Base-by-base conservation (phyloP, 2,113 vertebrate species). In the Gila orcuttii region DNA sequence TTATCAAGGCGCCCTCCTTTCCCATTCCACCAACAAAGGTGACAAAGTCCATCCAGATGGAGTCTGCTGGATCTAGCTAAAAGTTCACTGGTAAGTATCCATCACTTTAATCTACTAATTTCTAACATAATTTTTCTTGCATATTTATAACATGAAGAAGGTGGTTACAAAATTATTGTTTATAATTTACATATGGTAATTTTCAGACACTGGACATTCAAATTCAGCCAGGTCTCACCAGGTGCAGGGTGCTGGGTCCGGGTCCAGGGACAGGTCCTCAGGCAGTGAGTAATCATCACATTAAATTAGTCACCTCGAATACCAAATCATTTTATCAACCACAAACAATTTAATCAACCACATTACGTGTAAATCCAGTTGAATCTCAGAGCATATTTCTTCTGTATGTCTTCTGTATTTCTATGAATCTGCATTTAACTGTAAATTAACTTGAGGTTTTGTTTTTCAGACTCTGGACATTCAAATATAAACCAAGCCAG, bases 1-100 rank as follows among this genome's bases (percentile, higher is more conserved):
- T n/a, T n/a, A 73, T 73, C 36, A 45, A 23, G 69, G 8, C 21
- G 21, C 21, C 69, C 36, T 73, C 21, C 0, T 73, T 73, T 73
- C 39, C 69, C 69, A 73, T 73, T 73, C 39, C 69, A 73, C 69
- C 69, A 73, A 13, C 69, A 45, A 73, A 73, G 69, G 9, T 73
- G 69, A 73, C 36, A 73, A 39, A 39, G 69, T 45, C 69, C 2
- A 12, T 12, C 3, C 69, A 45, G 69, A 73, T 73, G 36, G 69
- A 45, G 39, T 45, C 69, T 36, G 66, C 66, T 36, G 33, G 33
- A 33, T 33, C 36, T 36, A 8, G 15, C 2, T 39, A 33, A 69
- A 73, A 73, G 7, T 2, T n/a, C 21, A 23, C 69, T 45, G 69
- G 69, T 71, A 10, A 45, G 5, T 69, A 69, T 39, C 0, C 39